Evolutionary conservation across 2,888 invertebrate species (phyloP), one percentile per base, ranked within the genome.

Genomic region (Trichogramma evanescens): DNA sequence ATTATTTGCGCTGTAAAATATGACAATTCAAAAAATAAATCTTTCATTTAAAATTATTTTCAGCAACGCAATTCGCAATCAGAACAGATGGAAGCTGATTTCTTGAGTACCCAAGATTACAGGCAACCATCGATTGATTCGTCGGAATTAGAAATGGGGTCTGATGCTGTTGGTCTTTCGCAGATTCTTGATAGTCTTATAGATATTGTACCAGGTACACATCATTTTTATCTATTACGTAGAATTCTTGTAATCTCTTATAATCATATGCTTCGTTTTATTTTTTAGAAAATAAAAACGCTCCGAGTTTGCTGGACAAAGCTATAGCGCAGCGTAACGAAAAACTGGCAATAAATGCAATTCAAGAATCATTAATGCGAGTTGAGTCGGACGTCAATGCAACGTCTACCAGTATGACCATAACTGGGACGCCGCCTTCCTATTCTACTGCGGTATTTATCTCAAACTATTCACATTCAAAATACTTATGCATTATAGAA

Each of bases 341-440:
- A 73, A 88, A 88, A 74, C 86, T 88, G 79, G 83, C 82, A 42
- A 95, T 95, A 65, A 91, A 88, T 73, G 92, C 89, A 52, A 96
- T 96, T 72, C 91, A 93, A 73, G 89, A 91, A 76, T 91, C 90
- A 70, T 81, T 96, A 72, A 95, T 95, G 94, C 89, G 87, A 71
- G 89, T 86, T 72, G 92, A 92, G 78, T 84, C 84, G 62, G 80
- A 76, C 59, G 82, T 86, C 59, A 87, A 86, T 75, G 83, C 83
- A 69, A 86, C 87, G 60, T 80, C 82, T 68, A 82, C 82, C 68
- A 82, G 82, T 55, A 74, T 74, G 63, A 80, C 81, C 55, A 80
- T 82, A 68, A 78, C 82, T 57, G 83, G 83, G 59, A 83, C 85
- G 43, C 85, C 85, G 56, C 85, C 86, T 46, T 84, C 84, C 50